These are phyloP conservation scores for Oreocharis arfaki DNA, from an alignment of 2,113 vertebrate species.

Conservation along the genomic window DNA sequence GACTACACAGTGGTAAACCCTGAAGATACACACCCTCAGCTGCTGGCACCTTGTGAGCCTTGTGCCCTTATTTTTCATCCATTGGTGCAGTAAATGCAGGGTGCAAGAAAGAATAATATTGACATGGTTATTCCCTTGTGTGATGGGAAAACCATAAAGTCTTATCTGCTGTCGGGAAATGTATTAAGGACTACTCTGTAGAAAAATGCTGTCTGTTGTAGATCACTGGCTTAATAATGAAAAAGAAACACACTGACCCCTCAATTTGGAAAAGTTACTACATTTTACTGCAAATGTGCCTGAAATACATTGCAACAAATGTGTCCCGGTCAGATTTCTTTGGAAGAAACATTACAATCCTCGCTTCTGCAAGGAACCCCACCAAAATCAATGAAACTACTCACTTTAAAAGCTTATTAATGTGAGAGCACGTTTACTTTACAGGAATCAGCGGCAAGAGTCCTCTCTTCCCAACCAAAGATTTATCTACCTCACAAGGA, in stretches of 20 bases:
- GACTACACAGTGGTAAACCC: background rate
- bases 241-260: background rate
- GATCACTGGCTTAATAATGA: background rate
- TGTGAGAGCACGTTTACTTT: conserved; percentile 13
- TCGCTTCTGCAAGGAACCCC: background rate
- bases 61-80: background rate
- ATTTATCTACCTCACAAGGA: conserved; percentile 29
- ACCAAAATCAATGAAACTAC: conserved; percentile 30
- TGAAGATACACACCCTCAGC: background rate
- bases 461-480: background rate
- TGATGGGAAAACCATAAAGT: background rate
- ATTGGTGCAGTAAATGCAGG: background rate
- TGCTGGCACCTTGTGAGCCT: background rate
- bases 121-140: background rate
- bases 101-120: background rate
- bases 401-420: conserved; percentile 34
- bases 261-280: background rate
- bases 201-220: background rate
- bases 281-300: background rate
- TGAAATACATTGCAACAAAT: background rate
- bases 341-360: background rate
- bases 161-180: background rate
- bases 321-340: background rate
- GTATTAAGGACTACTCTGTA: background rate
- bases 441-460: background rate